Evolutionary conservation across 2,113 vertebrate genomes (phyloP), one percentile per base, ranked within the genome.

Genomic region (Muntiacus muntjak): DNA sequence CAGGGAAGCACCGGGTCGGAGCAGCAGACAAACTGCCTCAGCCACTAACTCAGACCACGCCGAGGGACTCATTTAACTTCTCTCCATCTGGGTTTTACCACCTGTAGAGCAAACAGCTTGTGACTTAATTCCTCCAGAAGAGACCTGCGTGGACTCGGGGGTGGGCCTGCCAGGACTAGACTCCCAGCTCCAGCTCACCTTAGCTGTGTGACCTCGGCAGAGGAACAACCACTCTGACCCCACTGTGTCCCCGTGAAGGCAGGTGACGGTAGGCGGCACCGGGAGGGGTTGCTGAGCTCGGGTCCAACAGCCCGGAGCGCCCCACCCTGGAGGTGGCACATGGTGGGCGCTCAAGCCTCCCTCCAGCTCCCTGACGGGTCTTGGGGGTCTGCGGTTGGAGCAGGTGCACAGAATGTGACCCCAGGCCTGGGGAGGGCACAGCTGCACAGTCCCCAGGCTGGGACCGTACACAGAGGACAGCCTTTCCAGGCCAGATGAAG

Each of bases 301-400:
- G 43, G 36, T 33, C 21, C 0, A 12, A 28, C 0, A 83, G 54
- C 54, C 79, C 0, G 1, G 91, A 87, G 36, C 0, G 0, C 40
- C 58, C 21, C 17, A 43, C n/a, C 30, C 43, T 47, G 11, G 16
- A 78, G 16, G 1, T 6, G 6, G 54, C 28, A 30, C 8, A 10
- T 1, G 7, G 71, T 54, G 7, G 33, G 28, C 5, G 7, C 50
- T 50, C 30, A 71, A 23, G 13, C 57, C 23, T 82, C 62, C 58
- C 36, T 57, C 12, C n/a, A 54, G 33, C 12, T 33, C 5, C 43
- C 33, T n/a, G 67, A 74, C 23, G 67, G n/a, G n/a, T 71, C 67
- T 23, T 5, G 28, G 76, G 45, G 23, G 57, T 36, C 81, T 83
- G 15, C 9, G 40, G 57, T 21, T 36, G 11, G 50, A 54, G 19